Conservation (phyloP, 2,888 invertebrate genomes). For the Dysmachus trigonus region DNA sequence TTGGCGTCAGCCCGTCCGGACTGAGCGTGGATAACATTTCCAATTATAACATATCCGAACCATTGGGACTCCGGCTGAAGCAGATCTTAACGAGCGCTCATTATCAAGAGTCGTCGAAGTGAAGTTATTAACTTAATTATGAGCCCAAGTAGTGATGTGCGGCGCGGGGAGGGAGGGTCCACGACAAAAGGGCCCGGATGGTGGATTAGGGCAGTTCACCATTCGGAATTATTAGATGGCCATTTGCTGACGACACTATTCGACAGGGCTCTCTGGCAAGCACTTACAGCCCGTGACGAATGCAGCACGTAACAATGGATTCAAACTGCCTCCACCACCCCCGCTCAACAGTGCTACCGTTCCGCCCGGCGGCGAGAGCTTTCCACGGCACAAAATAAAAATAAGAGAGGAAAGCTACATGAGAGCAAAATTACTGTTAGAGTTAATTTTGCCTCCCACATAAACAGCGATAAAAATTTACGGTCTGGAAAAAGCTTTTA, state of each 20-base stretch:
- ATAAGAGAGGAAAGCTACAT: background rate
- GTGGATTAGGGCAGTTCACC: background rate
- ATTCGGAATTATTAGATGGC: background rate
- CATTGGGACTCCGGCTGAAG: background rate
- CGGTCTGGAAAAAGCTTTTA: slow-evolving; percentile 20
- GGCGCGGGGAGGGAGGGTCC: background rate
- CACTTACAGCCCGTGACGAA: background rate
- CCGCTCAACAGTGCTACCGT: background rate
- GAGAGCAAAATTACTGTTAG: background rate
- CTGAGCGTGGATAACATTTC: background rate
- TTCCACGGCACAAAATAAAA: background rate
- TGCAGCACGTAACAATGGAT: background rate
- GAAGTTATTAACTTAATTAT: slow-evolving; percentile 30
- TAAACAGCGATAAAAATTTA: slow-evolving; percentile 22
- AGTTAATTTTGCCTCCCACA: slow-evolving; percentile 13
- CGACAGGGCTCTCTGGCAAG: background rate
- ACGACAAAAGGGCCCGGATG: background rate
- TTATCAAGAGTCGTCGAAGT: slow-evolving; percentile 27
- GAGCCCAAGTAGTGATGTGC: background rate
- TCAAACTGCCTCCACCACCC: background rate
- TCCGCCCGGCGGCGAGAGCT: background rate
- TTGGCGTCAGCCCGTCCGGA: background rate
- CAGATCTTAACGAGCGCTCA: background rate
- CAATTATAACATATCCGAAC: background rate
- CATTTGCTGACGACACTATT: background rate